Percentiles rank a stretch among this genome's conserved stretches.
Evolutionary conservation across 1,140 invertebrate species (phyloP).

Genomic region (Papilio helenus): DNA sequence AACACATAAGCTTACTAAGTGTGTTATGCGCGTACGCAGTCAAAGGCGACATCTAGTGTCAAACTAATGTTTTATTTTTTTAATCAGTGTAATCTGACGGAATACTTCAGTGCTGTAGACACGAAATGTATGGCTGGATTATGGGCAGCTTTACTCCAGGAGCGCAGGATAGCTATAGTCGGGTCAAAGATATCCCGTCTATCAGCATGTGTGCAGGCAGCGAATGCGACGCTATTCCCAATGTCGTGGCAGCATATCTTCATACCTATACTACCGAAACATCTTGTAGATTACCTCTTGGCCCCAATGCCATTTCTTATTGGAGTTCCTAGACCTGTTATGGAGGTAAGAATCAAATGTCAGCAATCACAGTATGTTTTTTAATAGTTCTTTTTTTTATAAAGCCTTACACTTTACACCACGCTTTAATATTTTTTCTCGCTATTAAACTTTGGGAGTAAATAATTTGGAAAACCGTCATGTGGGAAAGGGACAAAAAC

Average conservation of each 20-base stretch:
- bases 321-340: slow-evolving; percentile 92
- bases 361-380: no score
- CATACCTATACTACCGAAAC: slow-evolving; percentile 95
- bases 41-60: slow-evolving; percentile 5
- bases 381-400: no score
- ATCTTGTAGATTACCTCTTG: slow-evolving; percentile 94
- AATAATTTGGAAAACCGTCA: no score
- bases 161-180: slow-evolving; percentile 95
- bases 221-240: slow-evolving; percentile 96
- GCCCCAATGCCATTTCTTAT: slow-evolving; percentile 98
- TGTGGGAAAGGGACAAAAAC: no score
- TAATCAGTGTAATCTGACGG: slow-evolving; percentile 94
- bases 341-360: slow-evolving; percentile 85
- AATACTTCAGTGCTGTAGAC: slow-evolving; percentile 97
- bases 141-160: slow-evolving; percentile 97
- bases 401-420: no score
- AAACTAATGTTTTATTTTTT: slow-evolving; percentile 65
- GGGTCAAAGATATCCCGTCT: slow-evolving; percentile 93
- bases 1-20: no score
- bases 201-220: slow-evolving; percentile 96
- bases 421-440: no score
- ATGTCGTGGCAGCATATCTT: slow-evolving; percentile 99
- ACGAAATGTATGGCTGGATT: slow-evolving; percentile 96
- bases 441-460: no score
- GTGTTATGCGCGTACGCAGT: no score